A percentile compares a stretch with the other conserved stretches of the same genome.
Conservation (phyloP, 2,797 vertebrate species). For the Trichosurus vulpecula region DNA sequence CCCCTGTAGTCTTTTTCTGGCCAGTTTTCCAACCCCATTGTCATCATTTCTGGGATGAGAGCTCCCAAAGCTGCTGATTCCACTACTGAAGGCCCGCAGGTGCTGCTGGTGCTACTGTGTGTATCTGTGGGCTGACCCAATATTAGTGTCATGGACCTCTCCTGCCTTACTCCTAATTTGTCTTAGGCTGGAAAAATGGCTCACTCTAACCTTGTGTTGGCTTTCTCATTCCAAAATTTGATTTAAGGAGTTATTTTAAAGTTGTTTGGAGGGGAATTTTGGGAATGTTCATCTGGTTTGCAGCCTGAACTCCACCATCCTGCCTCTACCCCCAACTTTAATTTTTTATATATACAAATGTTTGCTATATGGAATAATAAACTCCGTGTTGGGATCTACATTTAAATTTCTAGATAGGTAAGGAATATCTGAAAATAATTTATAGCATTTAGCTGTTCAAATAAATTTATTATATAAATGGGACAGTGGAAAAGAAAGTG, state of each 20-base stretch:
- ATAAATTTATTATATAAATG: neutral
- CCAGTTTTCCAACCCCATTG: neutral
- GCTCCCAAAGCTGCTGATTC: neutral
- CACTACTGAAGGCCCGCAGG: neutral
- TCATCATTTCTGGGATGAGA: neutral
- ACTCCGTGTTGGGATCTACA: neutral
- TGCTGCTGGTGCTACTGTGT: neutral
- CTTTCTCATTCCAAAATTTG: neutral
- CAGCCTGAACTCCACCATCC: neutral
- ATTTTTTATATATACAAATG: neutral
- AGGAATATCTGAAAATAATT: neutral
- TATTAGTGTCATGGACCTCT: neutral
- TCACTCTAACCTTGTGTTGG: neutral
- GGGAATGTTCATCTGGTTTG: neutral
- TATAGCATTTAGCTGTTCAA: neutral
- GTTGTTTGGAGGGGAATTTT: neutral
- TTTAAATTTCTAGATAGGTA: neutral
- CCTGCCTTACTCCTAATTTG: neutral
- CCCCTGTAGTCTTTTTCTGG: too few relatives aligned
- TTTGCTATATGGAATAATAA: neutral
- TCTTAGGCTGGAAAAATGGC: neutral
- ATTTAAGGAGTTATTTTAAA: neutral
- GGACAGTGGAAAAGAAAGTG: neutral
- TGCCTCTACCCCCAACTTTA: neutral
- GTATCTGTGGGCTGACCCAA: neutral